Evolutionary conservation across 2,113 vertebrate genomes (phyloP).

Genomic region (Atlantisia rogersi): DNA sequence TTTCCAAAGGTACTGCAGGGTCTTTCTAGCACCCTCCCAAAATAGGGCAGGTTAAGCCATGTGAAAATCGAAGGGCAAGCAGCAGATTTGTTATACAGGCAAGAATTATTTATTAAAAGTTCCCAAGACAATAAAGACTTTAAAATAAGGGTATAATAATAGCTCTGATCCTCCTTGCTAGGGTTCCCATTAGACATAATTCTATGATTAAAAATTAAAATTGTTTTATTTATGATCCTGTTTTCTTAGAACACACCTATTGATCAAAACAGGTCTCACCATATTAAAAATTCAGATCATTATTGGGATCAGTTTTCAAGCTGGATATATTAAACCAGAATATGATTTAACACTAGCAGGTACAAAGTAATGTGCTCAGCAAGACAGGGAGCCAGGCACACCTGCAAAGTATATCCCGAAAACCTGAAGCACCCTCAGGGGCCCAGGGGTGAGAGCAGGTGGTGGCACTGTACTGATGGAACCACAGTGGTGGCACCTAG

Average conservation of each 20-base stretch:
- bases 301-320: neutral
- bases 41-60: neutral
- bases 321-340: neutral
- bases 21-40: neutral
- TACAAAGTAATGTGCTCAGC: neutral
- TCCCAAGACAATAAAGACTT: conserved; percentile 3
- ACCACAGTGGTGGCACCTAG: neutral
- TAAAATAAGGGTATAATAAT: neutral
- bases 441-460: neutral
- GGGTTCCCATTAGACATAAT: neutral
- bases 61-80: neutral
- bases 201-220: conserved; percentile 25
- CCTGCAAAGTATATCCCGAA: neutral
- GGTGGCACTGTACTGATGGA: neutral
- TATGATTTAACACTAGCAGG: neutral
- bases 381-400: neutral
- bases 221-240: conserved; percentile 16
- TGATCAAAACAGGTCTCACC: neutral
- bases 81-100: neutral
- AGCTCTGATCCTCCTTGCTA: neutral
- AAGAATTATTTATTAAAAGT: conserved; percentile 17
- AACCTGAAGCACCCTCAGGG: neutral
- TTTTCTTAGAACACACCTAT: neutral
- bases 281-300: neutral
- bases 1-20: neutral